Conservation (phyloP, 2,113 vertebrate genomes). For the Podarcis muralis region DNA sequence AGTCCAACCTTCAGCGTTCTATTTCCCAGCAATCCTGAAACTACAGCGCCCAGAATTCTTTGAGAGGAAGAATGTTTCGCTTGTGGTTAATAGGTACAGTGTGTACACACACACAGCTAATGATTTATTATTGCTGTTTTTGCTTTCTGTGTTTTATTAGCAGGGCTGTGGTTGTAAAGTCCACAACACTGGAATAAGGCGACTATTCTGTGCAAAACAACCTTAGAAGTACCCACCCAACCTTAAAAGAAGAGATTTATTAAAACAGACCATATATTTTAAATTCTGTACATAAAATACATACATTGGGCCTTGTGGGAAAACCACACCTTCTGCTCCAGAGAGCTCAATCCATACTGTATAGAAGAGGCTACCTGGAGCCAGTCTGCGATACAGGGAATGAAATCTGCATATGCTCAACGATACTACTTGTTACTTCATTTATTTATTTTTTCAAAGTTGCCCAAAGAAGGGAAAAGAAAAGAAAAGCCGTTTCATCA, state of each 20-base stretch:
- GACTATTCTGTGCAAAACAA: not conserved
- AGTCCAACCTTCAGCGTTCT: too few species aligned
- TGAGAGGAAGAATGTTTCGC: too few species aligned
- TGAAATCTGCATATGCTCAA: not conserved
- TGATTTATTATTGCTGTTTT: too few species aligned
- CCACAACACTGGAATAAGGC: not conserved
- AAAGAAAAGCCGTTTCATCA: not conserved
- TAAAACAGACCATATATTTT: not conserved
- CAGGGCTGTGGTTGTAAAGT: too few species aligned
- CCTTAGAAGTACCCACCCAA: not conserved
- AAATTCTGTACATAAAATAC: not conserved
- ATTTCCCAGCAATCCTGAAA: too few species aligned
- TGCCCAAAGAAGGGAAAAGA: not conserved
- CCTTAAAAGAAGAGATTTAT: not conserved
- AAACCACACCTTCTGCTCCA: not conserved
- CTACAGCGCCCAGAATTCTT: too few species aligned
- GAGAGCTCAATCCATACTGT: not conserved
- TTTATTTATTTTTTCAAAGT: not conserved
- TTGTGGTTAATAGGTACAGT: too few species aligned
- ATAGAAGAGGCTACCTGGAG: not conserved
- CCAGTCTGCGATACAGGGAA: too few species aligned
- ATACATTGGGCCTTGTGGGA: not conserved
- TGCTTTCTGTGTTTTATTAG: not conserved
- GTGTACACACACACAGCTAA: too few species aligned
- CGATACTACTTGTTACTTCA: not conserved